Percentiles rank a stretch among this genome's conserved stretches.
Conservation (phyloP, 2,113 vertebrate genomes). For the Oostethus manadensis region DNA sequence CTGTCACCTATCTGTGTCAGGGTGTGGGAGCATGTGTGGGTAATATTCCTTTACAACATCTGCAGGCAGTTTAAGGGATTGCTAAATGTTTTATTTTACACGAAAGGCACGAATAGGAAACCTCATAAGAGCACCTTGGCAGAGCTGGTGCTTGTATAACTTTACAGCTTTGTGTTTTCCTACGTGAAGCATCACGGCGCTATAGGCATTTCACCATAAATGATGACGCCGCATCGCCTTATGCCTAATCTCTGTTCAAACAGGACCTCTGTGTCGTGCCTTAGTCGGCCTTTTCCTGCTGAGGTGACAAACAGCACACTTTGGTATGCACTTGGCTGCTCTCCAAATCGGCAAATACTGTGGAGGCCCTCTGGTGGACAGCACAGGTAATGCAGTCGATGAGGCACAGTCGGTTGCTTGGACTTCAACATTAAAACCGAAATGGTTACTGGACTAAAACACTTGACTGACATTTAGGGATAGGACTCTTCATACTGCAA, state of each 20-base stretch:
- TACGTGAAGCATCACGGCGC: conserved; percentile 12
- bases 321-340: not conserved
- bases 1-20: conserved; percentile 60
- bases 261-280: conserved; percentile 18
- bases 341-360: not conserved
- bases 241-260: conserved; percentile 31
- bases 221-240: conserved; percentile 13
- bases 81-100: conserved; percentile 44
- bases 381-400: not conserved
- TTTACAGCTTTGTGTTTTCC: conserved; percentile 35
- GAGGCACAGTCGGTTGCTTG: not conserved
- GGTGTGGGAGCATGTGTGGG: conserved; percentile 7
- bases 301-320: conserved; percentile 34
- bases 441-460: too few species aligned
- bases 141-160: conserved; percentile 35
- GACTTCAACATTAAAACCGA: not conserved
- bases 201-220: conserved; percentile 16
- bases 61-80: conserved; percentile 50
- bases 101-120: conserved; percentile 49
- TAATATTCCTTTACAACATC: conserved; percentile 42
- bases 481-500: too few species aligned
- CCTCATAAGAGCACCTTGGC: conserved; percentile 36
- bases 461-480: too few species aligned
- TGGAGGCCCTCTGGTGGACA: conserved; percentile 53
- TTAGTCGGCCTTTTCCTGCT: conserved; percentile 21